These are phyloP conservation scores for Dryadula phaetusa DNA, from an alignment of 2,888 invertebrate species.

Conservation along the genomic window DNA sequence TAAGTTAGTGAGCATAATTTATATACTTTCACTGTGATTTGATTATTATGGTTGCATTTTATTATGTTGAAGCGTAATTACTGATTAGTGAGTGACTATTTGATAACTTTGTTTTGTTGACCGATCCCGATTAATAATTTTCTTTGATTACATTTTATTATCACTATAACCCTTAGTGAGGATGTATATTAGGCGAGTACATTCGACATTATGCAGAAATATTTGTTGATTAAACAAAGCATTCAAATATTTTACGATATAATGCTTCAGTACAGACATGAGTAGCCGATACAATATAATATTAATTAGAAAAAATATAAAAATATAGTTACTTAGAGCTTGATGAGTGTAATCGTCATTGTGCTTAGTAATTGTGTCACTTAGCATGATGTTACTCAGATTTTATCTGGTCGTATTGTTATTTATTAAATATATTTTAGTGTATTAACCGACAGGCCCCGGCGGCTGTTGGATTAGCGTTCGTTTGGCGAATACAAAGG, in stretches of 20 bases:
- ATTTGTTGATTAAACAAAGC: conserved; percentile 46
- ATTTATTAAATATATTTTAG: conserved; percentile 48
- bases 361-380: conserved; percentile 80
- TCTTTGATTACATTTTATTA: conserved; percentile 41
- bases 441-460: conserved; percentile 24
- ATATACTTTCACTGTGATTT: conserved; percentile 81
- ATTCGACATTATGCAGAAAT: conserved; percentile 44
- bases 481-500: conserved; percentile 30
- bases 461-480: conserved; percentile 36
- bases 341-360: conserved; percentile 82
- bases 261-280: conserved; percentile 77
- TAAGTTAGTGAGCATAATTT: conserved; percentile 78
- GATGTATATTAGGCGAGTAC: conserved; percentile 46
- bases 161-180: conserved; percentile 47
- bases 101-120: conserved; percentile 43
- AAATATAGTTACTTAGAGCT: conserved; percentile 78
- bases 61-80: conserved; percentile 63
- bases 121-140: conserved; percentile 42
- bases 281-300: conserved; percentile 71
- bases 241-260: conserved; percentile 65
- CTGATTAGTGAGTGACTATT: conserved; percentile 39
- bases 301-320: conserved; percentile 68
- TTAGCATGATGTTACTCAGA: conserved; percentile 78
- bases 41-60: conserved; percentile 77
- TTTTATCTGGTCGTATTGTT: conserved; percentile 63